phyloP scores from a whole-genome alignment of 2,113 vertebrate genomes.

The Macquaria australasica region DNA sequence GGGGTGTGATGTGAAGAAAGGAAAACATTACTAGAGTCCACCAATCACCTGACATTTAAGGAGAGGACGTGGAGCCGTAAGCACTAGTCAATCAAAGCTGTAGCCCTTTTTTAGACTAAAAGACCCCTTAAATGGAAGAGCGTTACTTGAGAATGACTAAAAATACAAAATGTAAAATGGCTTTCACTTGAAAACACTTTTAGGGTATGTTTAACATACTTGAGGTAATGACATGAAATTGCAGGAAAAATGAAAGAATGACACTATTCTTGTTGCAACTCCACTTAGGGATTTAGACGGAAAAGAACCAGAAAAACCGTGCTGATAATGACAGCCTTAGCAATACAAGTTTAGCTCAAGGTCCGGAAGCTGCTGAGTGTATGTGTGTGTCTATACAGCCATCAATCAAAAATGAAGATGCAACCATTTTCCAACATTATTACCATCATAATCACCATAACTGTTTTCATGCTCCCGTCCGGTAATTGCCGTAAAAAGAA shows the following conservation, averaged over 20 bases:
- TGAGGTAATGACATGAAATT: slow-evolving; percentile 7
- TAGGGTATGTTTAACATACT: slow-evolving; percentile 7
- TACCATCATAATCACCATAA: slow-evolving; percentile 47
- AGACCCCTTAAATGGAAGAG: not conserved
- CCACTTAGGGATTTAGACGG: not conserved
- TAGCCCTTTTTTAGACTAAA: not conserved
- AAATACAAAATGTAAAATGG: slow-evolving; percentile 20
- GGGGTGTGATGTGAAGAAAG: too few species aligned
- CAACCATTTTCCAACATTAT: slow-evolving; percentile 25
- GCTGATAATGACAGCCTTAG: not conserved
- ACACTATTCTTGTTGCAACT: not conserved
- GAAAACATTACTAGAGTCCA: not conserved
- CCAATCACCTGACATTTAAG: not conserved
- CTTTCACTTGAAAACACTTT: slow-evolving; percentile 10
- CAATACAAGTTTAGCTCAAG: slow-evolving; percentile 21
- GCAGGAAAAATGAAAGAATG: not conserved
- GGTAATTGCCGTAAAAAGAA: slow-evolving; percentile 39
- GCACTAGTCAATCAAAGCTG: not conserved
- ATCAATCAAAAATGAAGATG: slow-evolving; percentile 50
- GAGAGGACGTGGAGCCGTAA: not conserved
- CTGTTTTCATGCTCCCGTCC: slow-evolving; percentile 24
- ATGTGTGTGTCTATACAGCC: slow-evolving; percentile 11
- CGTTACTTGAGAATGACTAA: not conserved
- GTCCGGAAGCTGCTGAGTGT: slow-evolving; percentile 21
- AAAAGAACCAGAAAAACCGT: not conserved